Evolutionary conservation across 2,797 vertebrate species (phyloP).

Genomic region (Protosalanx chinensis): DNA sequence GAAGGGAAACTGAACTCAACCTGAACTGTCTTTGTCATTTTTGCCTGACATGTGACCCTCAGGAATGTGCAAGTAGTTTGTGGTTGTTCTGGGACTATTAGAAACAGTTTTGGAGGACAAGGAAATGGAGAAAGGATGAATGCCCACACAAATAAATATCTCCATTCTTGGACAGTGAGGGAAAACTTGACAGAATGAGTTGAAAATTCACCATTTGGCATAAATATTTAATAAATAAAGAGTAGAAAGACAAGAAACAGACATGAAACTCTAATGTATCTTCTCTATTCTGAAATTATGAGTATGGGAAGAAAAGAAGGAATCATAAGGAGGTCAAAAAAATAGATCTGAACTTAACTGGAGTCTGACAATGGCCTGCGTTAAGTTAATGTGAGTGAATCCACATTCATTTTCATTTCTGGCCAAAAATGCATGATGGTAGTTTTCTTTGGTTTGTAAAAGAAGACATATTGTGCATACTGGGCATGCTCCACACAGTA

Average conservation of each 20-base stretch:
- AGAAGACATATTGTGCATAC: not conserved
- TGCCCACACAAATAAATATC: not conserved
- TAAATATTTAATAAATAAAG: conserved; percentile 1
- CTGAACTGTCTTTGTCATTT: not conserved
- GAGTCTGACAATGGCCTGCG: not conserved
- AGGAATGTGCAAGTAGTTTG: conserved; percentile 3
- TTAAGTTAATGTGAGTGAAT: not conserved
- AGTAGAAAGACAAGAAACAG: not conserved
- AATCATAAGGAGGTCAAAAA: not conserved
- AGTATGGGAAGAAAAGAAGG: not conserved
- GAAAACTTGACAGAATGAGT: not conserved
- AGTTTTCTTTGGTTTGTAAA: not conserved
- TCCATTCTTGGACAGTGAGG: not conserved
- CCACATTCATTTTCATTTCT: not conserved
- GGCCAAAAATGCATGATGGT: not conserved
- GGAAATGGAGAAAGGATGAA: not conserved
- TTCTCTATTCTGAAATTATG: not conserved
- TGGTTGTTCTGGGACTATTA: not conserved
- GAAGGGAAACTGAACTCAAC: conserved; percentile 1
- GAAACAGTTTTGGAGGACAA: not conserved
- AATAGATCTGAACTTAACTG: not conserved
- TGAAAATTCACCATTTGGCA: not conserved
- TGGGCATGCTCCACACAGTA: too few relatives aligned
- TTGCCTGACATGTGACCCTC: not conserved
- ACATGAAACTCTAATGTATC: conserved; percentile 3